These are phyloP conservation scores for Petaurus breviceps DNA, from an alignment of 2,113 vertebrate genomes.

Conservation along the genomic window DNA sequence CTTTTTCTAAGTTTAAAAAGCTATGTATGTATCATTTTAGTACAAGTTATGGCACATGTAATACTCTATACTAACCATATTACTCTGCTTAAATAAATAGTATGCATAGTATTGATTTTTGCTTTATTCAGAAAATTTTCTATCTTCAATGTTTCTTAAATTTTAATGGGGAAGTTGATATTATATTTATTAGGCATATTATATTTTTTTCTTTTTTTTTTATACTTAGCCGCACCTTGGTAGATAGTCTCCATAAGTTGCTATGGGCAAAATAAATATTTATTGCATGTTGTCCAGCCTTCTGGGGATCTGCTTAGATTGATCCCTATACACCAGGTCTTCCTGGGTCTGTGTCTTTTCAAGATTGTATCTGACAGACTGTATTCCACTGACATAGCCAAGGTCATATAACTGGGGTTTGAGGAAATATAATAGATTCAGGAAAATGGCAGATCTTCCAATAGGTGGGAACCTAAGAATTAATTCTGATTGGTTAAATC, in stretches of 20 bases:
- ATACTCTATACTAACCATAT: not conserved
- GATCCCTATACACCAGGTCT: not conserved
- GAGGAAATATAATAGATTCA: not conserved
- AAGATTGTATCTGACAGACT: not conserved
- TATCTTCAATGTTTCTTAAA: not conserved
- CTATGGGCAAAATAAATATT: not conserved
- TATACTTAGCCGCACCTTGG: not conserved
- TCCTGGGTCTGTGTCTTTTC: not conserved
- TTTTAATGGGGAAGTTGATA: not conserved
- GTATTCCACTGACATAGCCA: not conserved
- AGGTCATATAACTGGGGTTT: not conserved
- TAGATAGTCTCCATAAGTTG: not conserved
- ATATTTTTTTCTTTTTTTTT: not conserved
- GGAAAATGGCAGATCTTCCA: not conserved
- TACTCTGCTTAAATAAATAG: not conserved
- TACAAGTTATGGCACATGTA: not conserved
- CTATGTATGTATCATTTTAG: too few relatives aligned
- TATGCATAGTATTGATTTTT: not conserved
- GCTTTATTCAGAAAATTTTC: not conserved
- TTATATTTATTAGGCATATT: not conserved
- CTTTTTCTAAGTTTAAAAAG: not conserved
- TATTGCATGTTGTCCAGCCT: not conserved
- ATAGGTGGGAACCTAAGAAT: not conserved
- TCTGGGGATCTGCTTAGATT: not conserved
- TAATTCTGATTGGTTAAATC: not conserved